Base-by-base conservation (phyloP, 2,113 vertebrate species). In the Mormyrus lacerda region DNA sequence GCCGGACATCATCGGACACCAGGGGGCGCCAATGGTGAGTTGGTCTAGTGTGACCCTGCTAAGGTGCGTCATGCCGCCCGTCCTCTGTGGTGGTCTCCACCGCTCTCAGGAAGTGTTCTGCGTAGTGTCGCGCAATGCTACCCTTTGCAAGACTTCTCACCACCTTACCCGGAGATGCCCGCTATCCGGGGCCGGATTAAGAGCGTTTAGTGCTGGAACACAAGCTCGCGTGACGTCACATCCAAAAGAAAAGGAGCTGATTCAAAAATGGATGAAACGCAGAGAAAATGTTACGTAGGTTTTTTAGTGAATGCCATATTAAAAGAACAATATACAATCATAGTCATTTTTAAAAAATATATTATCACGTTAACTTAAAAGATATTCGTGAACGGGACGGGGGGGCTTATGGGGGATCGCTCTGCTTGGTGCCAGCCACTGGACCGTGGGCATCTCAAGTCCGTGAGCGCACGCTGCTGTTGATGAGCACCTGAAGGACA, bases 21-120 rank as follows among this genome's bases (percentile, higher is more conserved):
- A 96, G 0, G 98, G 98, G 58, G 97, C 96, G 0, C 97, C 98
- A 0, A 99, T 97, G 98, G 98, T 99, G 55, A 92, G 94, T 92
- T 90, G 45, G 53, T 31, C 8, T 31, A 3, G 50, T 13, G 0
- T 21, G 50, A n/a, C 24, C 44, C 24, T 17, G 15, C 48, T 8
- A 31, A 19, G 27, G 8, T 10, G 19, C 17, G 35, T 61, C 10
- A 24, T 21, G 27, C 85, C 55, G 24, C 11, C 50, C 11, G 24
- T 4, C 17, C 50, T 55, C 31, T 10, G 19, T 24, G 10, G 24
- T 5, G 82, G 55, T 19, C 85, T 42, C 31, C 45, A 85, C 24
- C 45, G 9, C 24, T 42, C 42, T 45, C 82, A 45, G 58, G 82
- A 84, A 48, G 45, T 13, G 44, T 45, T 13, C 21, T 11, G 13